Base-by-base conservation (phyloP, 2,888 invertebrate species). In the Latrodectus elegans region DNA sequence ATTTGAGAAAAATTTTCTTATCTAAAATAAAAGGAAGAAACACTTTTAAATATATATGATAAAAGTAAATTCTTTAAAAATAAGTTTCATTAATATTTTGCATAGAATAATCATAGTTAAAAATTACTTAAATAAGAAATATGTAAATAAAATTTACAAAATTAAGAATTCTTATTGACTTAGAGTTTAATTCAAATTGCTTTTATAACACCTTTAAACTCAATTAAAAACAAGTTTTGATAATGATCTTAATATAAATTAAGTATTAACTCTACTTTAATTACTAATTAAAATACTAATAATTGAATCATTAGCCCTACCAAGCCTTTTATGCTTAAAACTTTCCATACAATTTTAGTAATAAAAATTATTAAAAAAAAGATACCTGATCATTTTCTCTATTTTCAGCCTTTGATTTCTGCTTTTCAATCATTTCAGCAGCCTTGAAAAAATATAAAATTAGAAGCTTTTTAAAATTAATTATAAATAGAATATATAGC, bases 351-450 rank as follows among this genome's bases (percentile, higher is more conserved):
- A 71, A 15, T 49, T 49, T n/a, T 68, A 68, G 1, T 22, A 22
- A 22, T 22, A 68, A 68, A 17, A 68, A n/a, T 49, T 14, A 26
- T 15, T 49, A 71, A 71, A 15, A 49, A 22, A 49, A 14, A 49
- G 22, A 11, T 49, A 71, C 51, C 38, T 49, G 71, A 71, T 68
- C 17, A 65, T 77, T 52, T 49, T 38, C 14, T 60, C 60, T n/a
- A 71, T 14, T 71, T 17, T 79, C 84, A 38, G 65, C 64, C 55
- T 74, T 77, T 8, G 55, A 77, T 26, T 86, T 82, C 26, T 89
- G 89, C 26, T 79, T 85, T 22, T 72, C 60, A 38, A 89, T 51
- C 70, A 89, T 68, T 65, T 86, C 85, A n/a, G 85, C 67, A 64
- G 89, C 75, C 88, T 88, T 53, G 26, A 60, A 84, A 53, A 70